phyloP scores from a whole-genome alignment of 2,113 vertebrate genomes.

The Perccottus glenii region DNA sequence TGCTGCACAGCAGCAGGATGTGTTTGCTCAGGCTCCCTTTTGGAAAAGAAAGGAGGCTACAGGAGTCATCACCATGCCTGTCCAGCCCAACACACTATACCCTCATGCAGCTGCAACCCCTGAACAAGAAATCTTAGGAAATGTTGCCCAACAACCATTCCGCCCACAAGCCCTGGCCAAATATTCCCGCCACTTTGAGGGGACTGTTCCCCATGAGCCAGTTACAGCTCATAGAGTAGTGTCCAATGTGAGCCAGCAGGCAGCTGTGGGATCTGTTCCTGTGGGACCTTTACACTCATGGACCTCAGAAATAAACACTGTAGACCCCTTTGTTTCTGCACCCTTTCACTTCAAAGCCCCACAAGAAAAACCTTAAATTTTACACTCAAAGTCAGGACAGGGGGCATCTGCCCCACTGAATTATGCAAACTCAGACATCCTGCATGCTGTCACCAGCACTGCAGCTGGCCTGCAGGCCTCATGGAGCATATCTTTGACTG shows the following conservation, averaged over 20 bases:
- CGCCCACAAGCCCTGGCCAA: constrained; percentile 89
- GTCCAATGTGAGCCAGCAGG: constrained; percentile 80
- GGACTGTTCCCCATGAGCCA: constrained; percentile 77
- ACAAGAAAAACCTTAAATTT: constrained; percentile 88
- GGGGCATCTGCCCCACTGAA: constrained; percentile 11
- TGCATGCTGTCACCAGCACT: constrained; percentile 60
- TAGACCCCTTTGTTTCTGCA: constrained; percentile 90
- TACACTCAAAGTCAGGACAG: constrained; percentile 1
- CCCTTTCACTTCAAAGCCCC: constrained; percentile 91
- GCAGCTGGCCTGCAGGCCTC: constrained; percentile 61
- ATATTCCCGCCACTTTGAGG: constrained; percentile 95
- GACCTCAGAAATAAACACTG: constrained; percentile 81
- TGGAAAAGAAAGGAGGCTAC: constrained; percentile 84
- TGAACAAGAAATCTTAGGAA: constrained; percentile 75
- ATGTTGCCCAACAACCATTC: constrained; percentile 81
- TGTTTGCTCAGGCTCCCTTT: constrained; percentile 94
- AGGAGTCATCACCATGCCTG: constrained; percentile 39
- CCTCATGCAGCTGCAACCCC: constrained; percentile 37
- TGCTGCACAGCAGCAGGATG: constrained; percentile 79
- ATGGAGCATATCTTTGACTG: constrained; percentile 44
- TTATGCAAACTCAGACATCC: constrained; percentile 46
- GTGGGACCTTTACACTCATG: constrained; percentile 80
- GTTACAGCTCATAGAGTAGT: constrained; percentile 83
- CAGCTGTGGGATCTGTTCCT: constrained; percentile 78
- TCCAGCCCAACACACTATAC: constrained; percentile 28